A percentile compares a stretch with the other conserved stretches of the same genome.
Evolutionary conservation across 2,113 vertebrate genomes (phyloP).

Genomic region (Periophthalmodon schlosseri): DNA sequence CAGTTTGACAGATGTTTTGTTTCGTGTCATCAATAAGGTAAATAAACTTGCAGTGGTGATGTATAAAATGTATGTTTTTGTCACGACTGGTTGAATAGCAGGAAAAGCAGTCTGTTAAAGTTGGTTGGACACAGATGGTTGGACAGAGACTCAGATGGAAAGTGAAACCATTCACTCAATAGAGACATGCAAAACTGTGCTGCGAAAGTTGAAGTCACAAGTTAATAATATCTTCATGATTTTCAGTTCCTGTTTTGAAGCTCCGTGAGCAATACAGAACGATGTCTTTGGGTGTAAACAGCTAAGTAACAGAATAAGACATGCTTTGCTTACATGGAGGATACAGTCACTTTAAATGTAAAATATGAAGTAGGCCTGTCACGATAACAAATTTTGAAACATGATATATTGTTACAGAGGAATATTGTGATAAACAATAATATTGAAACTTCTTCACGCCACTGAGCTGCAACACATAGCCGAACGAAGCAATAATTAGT

Average conservation of each 20-base stretch:
- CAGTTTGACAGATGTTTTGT: constrained; percentile 38
- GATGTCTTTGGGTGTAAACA: neutral
- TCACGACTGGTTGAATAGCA: constrained; percentile 34
- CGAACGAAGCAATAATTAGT: too few species aligned
- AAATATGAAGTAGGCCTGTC: too few species aligned
- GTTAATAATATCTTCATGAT: neutral
- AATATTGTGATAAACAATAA: too few species aligned
- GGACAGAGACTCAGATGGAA: constrained; percentile 2
- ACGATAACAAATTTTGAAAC: too few species aligned
- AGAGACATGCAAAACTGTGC: neutral
- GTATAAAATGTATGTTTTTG: constrained; percentile 34
- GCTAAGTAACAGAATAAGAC: neutral
- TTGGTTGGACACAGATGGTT: constrained; percentile 44
- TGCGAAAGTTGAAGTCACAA: neutral
- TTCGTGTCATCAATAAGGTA: constrained; percentile 15
- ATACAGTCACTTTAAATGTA: too few species aligned
- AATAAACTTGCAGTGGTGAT: constrained; percentile 28
- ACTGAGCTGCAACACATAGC: too few species aligned
- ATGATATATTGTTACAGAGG: too few species aligned
- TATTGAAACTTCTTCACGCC: too few species aligned
- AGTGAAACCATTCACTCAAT: neutral
- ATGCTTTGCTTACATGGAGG: too few species aligned
- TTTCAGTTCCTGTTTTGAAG: neutral
- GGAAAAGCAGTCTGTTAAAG: constrained; percentile 21
- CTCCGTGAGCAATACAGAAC: neutral